Evolutionary conservation across 2,113 vertebrate genomes (phyloP), one percentile per base, ranked within the genome.

Genomic region (Paradoxurus hermaphroditus): DNA sequence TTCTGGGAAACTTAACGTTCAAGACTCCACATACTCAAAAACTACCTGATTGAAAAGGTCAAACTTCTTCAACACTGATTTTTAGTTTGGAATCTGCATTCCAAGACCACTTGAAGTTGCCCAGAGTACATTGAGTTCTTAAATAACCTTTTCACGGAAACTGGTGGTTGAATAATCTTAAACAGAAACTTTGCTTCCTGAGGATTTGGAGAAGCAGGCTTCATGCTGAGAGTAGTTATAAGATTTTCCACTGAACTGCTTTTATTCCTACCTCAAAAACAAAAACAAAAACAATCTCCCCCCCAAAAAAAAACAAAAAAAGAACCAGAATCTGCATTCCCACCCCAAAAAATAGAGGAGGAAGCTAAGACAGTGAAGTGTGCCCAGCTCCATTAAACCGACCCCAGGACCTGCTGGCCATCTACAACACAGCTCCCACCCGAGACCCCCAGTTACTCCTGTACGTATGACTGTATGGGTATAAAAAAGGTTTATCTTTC

Each of bases 31-130:
- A 31, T 53, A 59, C 84, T 96, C 86, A 31, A 90, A 78, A 90
- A 86, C 59, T 67, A 93, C 78, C 53, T 97, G 59, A 36, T 56
- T 14, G 29, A 70, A 89, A 95, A 97, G 86, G 96, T 97, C 97
- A 95, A 29, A 63, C 67, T 34, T 91, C 93, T 97, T 94, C 53
- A 91, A 67, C 21, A 51, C 18, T 34, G 59, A 86, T 59, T 91
- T 91, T 79, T 56, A 14, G 29, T 72, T 86, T 92, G 86, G 63
- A 91, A 86, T 90, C 81, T 96, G 46, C 87, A 96, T 93, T 95
- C 91, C 93, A 95, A 77, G 78, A 81, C 91, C 90, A 97, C 75
- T 92, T 75, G 16, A 95, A 86, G 89, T 82, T 46, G 75, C 78
- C n/a, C 68, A 46, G 44, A 94, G 93, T 83, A 90, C 86, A 72